Percentiles rank a stretch among this genome's conserved stretches.
Evolutionary conservation across 2,797 vertebrate genomes (phyloP).

Genomic region (Poeciliopsis turneri): DNA sequence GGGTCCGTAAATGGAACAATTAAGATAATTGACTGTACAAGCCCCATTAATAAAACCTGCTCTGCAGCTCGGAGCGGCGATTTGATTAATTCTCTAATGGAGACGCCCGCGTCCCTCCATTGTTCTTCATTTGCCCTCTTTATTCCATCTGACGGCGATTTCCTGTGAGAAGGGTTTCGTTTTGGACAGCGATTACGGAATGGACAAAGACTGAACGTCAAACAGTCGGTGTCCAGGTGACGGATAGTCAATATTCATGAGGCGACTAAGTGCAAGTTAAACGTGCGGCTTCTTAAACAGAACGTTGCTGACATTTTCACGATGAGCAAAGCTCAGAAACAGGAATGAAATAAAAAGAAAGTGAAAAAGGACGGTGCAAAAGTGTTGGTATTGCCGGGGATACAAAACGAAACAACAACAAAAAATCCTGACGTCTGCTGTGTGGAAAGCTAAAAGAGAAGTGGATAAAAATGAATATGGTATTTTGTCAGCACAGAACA

Average conservation of each 20-base stretch:
- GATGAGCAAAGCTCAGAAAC: background rate
- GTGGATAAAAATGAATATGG: background rate
- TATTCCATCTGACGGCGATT: conserved; percentile 47
- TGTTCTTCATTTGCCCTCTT: conserved; percentile 72
- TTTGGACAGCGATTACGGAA: conserved; percentile 21
- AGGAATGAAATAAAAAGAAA: background rate
- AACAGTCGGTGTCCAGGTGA: conserved; percentile 7
- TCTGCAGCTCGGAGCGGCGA: conserved; percentile 58
- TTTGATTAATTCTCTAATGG: conserved; percentile 83
- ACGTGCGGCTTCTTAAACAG: background rate
- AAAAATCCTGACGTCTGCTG: background rate
- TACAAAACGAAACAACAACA: background rate
- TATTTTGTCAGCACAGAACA: background rate
- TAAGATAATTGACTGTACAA: conserved; percentile 83
- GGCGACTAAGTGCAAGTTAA: background rate
- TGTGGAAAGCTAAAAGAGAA: background rate
- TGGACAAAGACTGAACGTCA: conserved; percentile 37
- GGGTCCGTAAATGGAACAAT: conserved; percentile 81
- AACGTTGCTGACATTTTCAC: background rate
- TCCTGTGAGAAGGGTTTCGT: conserved; percentile 38
- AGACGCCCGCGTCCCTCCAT: conserved; percentile 68
- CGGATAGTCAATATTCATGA: background rate
- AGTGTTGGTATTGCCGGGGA: background rate
- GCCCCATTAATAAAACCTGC: conserved; percentile 79
- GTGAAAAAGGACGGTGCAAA: background rate